These are phyloP conservation scores for Trematocara stigmaticum DNA, from an alignment of 2,113 vertebrate genomes.

Conservation along the genomic window DNA sequence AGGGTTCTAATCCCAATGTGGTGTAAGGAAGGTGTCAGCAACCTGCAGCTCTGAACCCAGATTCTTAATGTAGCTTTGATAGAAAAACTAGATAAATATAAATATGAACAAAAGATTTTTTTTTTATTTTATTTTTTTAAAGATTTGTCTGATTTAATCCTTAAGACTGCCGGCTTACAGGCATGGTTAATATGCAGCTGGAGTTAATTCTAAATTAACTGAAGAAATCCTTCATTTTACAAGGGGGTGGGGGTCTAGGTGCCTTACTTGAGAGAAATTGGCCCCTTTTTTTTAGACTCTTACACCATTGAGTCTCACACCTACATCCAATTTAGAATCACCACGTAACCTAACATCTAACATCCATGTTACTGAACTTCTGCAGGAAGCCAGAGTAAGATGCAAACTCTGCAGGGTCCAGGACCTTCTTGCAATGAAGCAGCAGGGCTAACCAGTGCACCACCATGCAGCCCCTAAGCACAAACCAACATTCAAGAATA, in stretches of 20 bases:
- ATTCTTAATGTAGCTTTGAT: neutral
- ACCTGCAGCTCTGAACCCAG: neutral
- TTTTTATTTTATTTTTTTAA: neutral
- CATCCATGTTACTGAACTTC: neutral
- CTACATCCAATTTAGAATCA: neutral
- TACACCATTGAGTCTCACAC: neutral
- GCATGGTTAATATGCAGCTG: neutral
- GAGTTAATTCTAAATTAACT: neutral
- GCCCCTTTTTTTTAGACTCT: neutral
- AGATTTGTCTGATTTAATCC: neutral
- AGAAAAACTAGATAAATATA: neutral
- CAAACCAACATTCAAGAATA: neutral
- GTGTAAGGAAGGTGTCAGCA: neutral
- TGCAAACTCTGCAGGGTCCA: fast-evolving
- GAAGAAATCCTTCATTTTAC: neutral
- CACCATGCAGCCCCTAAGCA: neutral
- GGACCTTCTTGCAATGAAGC: neutral
- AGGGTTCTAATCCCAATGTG: neutral
- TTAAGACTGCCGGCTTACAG: neutral
- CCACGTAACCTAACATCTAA: neutral
- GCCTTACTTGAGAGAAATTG: neutral
- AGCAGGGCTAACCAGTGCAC: neutral
- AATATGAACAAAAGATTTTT: neutral
- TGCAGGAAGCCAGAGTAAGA: neutral
- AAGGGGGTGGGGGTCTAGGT: neutral